These are phyloP conservation scores for Plotosus lineatus DNA, from an alignment of 2,113 vertebrate genomes.

Conservation along the genomic window DNA sequence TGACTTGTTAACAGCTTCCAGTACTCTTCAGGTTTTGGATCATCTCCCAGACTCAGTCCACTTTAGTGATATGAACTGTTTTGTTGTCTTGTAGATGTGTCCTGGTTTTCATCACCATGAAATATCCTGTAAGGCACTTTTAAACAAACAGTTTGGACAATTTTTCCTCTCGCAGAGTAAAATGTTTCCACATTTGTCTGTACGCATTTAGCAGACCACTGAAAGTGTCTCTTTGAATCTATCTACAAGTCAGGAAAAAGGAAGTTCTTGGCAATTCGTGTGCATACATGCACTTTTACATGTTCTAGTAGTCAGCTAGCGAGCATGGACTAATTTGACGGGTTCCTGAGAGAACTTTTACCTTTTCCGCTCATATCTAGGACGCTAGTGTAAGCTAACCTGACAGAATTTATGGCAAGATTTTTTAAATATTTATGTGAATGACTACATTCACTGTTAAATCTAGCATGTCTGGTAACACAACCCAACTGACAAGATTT, in stretches of 20 bases:
- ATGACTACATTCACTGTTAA: not conserved
- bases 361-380: not conserved
- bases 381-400: not conserved
- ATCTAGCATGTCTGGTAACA: not conserved
- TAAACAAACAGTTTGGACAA: constrained; percentile 24
- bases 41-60: constrained; percentile 11
- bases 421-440: not conserved
- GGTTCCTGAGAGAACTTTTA: not conserved
- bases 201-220: not conserved
- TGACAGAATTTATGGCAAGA: not conserved
- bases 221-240: constrained; percentile 6
- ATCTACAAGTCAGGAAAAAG: not conserved
- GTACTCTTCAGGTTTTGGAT: constrained; percentile 26
- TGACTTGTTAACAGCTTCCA: constrained; percentile 47
- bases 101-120: constrained; percentile 30
- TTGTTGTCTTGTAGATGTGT: constrained; percentile 10
- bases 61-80: constrained; percentile 34
- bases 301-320: not conserved
- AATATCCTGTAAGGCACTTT: constrained; percentile 16
- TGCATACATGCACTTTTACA: not conserved
- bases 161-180: not conserved
- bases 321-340: not conserved
- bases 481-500: not conserved
- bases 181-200: constrained; percentile 12
- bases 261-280: not conserved